These are phyloP conservation scores for Neofelis nebulosa DNA, from an alignment of 2,113 vertebrate genomes.

Conservation along the genomic window DNA sequence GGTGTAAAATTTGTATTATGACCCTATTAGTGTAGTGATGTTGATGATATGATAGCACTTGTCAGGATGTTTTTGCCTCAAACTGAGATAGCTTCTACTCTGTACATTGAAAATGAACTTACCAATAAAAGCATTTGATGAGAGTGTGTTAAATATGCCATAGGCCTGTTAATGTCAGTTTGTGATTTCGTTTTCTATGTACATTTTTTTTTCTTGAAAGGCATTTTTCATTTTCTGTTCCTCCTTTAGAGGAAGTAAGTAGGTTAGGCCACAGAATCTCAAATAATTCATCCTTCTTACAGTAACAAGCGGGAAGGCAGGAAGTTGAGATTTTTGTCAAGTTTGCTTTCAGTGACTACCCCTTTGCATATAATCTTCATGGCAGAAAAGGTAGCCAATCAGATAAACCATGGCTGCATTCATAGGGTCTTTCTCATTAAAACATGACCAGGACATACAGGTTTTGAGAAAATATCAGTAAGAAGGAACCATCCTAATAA, in stretches of 20 bases:
- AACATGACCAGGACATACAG: background rate
- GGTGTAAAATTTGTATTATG: constrained; percentile 59
- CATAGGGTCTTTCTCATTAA: background rate
- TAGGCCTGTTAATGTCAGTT: constrained; percentile 43
- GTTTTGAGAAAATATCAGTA: background rate
- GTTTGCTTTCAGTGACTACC: constrained; percentile 69
- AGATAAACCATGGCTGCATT: background rate
- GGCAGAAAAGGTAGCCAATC: constrained; percentile 18
- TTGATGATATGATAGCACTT: constrained; percentile 33
- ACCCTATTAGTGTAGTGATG: constrained; percentile 16
- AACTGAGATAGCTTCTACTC: background rate
- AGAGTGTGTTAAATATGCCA: constrained; percentile 32
- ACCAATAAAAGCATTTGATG: constrained; percentile 35
- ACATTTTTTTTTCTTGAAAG: constrained; percentile 73
- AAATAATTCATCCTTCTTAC: constrained; percentile 78
- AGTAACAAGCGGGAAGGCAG: constrained; percentile 71
- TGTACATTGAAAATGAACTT: background rate
- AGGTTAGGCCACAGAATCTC: constrained; percentile 67
- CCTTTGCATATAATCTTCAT: constrained; percentile 43
- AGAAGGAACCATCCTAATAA: background rate
- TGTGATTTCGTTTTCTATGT: constrained; percentile 72
- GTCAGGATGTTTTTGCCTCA: constrained; percentile 14
- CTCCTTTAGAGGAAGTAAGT: constrained; percentile 72
- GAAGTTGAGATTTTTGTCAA: constrained; percentile 79
- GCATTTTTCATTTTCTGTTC: constrained; percentile 75